Conservation (phyloP, 2,888 invertebrate genomes). For the Deladenus siricidicola region DNA sequence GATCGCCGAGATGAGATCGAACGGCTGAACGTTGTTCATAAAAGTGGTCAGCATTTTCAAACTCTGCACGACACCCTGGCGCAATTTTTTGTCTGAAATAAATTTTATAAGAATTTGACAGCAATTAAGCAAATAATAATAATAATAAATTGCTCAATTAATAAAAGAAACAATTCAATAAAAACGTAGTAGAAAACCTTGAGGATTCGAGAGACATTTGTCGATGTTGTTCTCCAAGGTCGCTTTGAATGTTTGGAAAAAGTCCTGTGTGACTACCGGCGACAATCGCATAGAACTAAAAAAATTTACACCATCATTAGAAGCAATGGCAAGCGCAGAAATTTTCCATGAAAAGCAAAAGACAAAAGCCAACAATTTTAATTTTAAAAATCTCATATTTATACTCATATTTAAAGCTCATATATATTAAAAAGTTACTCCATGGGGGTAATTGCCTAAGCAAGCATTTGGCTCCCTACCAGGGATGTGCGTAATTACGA, state of each 20-base stretch:
- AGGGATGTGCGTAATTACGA: no score
- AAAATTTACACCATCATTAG: no score
- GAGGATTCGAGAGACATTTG: constrained; percentile 11
- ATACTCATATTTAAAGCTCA: no score
- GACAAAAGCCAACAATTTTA: background rate
- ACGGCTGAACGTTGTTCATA: constrained; percentile 54
- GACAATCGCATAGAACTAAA: background rate
- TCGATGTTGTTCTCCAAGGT: constrained; percentile 11
- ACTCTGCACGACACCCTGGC: constrained; percentile 8
- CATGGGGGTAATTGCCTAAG: no score
- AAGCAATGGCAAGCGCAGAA: no score
- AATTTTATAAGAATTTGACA: no score
- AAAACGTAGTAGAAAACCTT: no score
- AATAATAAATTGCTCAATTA: no score
- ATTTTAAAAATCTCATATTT: background rate
- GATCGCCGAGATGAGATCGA: constrained; percentile 52
- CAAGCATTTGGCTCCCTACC: no score
- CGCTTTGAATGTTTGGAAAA: constrained; percentile 10
- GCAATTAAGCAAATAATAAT: no score
- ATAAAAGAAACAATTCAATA: no score
- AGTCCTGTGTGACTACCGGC: constrained; percentile 8
- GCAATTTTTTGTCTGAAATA: constrained; percentile 3
- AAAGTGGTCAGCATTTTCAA: constrained; percentile 54
- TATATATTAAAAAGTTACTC: no score
- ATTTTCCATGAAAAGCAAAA: background rate